Conservation (phyloP, 1,140 invertebrate species). For the Nixonia krombeini region DNA sequence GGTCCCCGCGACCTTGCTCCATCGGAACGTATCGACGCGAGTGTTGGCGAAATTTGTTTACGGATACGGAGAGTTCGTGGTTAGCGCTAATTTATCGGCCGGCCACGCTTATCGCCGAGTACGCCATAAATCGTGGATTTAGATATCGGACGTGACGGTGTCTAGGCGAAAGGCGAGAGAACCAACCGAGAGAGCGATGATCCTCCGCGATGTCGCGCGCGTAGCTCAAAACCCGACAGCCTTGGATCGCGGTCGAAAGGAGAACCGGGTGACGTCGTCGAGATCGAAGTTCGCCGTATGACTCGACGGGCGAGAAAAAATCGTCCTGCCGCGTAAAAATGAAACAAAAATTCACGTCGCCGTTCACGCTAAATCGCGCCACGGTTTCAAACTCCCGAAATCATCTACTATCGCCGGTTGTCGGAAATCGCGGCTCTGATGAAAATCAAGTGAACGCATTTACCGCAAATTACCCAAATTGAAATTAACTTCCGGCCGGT, state of each 20-base stretch:
- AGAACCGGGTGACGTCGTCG: neutral
- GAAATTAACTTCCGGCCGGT: no score
- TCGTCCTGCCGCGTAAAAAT: no score
- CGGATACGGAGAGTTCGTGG: neutral
- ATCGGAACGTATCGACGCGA: neutral
- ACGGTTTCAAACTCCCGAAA: no score
- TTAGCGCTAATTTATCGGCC: conserved; percentile 22
- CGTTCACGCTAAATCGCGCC: no score
- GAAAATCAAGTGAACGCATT: no score
- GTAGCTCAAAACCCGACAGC: neutral
- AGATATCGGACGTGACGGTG: conserved; percentile 12
- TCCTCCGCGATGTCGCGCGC: conserved; percentile 4
- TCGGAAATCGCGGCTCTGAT: no score
- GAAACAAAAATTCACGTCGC: no score
- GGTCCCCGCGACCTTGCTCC: neutral
- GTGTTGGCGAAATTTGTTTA: neutral
- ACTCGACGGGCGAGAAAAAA: neutral
- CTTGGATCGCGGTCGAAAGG: neutral
- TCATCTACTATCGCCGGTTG: no score
- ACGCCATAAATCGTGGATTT: conserved; percentile 45
- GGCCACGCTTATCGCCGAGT: conserved; percentile 25
- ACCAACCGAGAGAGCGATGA: conserved; percentile 9
- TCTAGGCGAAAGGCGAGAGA: no score
- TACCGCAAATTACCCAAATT: no score
- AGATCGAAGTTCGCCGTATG: neutral